Conservation (phyloP, 2,797 vertebrate species). For the Dallia pectoralis region DNA sequence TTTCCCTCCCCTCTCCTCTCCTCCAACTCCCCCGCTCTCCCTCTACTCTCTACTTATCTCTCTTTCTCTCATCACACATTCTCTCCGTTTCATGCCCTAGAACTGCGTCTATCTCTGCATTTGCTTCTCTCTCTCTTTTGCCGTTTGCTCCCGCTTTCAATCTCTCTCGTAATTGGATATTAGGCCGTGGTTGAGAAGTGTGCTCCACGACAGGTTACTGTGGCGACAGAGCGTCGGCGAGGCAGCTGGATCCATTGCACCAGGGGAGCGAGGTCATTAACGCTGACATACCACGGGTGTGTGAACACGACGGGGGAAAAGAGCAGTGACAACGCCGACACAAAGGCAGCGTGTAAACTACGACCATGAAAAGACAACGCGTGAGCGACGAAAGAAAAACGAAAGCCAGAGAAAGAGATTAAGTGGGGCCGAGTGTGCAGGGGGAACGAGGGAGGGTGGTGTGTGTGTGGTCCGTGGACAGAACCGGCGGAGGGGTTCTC, state of each 20-base stretch:
- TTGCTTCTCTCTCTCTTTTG: neutral
- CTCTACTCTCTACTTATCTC: constrained; percentile 14
- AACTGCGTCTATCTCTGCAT: neutral
- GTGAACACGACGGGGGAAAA: neutral
- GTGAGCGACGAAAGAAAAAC: neutral
- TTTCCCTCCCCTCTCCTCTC: neutral
- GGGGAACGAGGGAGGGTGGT: neutral
- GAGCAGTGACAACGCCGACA: neutral
- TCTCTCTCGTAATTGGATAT: neutral
- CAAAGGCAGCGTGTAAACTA: neutral
- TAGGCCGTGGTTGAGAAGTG: neutral
- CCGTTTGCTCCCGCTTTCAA: neutral
- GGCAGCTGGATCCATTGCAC: constrained; percentile 34
- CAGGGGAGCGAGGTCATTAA: constrained; percentile 25
- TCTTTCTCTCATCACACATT: neutral
- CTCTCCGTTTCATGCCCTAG: neutral
- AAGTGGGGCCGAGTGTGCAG: neutral
- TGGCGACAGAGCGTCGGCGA: constrained; percentile 1
- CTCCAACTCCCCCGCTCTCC: neutral
- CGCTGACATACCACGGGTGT: neutral
- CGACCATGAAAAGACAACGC: neutral
- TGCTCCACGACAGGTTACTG: constrained; percentile 20
- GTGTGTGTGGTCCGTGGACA: neutral
- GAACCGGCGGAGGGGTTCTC: neutral
- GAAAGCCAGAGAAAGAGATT: neutral